Conservation (phyloP, 1,140 invertebrate species). For the Achatina immaculata region DNA sequence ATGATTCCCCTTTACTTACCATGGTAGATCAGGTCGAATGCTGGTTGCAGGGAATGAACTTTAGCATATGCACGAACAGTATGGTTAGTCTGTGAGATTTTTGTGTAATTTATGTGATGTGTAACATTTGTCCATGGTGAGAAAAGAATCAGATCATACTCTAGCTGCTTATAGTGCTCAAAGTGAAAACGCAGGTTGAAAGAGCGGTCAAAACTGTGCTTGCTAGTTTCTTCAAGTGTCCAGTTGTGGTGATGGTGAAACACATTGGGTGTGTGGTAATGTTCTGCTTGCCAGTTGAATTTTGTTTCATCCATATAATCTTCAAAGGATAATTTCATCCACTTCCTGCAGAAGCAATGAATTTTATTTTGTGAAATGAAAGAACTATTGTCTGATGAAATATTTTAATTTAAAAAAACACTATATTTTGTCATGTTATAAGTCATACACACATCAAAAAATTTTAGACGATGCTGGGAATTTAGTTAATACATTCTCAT, state of each 20-base stretch:
- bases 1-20: too few relatives aligned
- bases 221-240: background rate
- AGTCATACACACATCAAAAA: too few relatives aligned
- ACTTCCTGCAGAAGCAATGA: background rate
- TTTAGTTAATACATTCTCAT: too few relatives aligned
- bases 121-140: slow-evolving; percentile 7
- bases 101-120: slow-evolving; percentile 10
- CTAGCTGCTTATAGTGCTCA: slow-evolving; percentile 11
- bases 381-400: too few relatives aligned
- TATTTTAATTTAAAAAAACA: too few relatives aligned
- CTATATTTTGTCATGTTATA: too few relatives aligned
- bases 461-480: too few relatives aligned
- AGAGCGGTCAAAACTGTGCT: slow-evolving; percentile 8
- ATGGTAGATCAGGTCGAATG: background rate
- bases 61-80: slow-evolving; percentile 8
- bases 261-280: background rate
- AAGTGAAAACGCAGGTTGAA: slow-evolving; percentile 9
- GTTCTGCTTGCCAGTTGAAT: background rate
- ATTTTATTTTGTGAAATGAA: too few relatives aligned
- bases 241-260: slow-evolving; percentile 20
- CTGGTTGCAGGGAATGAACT: background rate
- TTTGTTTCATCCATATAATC: background rate
- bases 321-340: background rate
- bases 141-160: background rate
- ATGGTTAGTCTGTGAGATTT: background rate